phyloP scores from a whole-genome alignment of 2,113 vertebrate genomes.

The Theropithecus gelada region DNA sequence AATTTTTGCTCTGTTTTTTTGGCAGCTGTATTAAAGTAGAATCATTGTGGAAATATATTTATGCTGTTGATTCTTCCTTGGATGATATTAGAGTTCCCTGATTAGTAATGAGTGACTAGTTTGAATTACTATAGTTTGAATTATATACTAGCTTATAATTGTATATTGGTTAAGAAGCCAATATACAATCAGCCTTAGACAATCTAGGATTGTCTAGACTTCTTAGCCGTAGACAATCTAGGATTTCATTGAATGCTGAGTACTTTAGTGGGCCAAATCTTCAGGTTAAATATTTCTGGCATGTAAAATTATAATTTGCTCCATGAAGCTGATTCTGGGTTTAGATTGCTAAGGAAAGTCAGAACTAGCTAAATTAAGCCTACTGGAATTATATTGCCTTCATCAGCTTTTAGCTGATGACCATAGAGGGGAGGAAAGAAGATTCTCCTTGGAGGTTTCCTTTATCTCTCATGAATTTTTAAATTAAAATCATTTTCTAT shows the following conservation, averaged over 20 bases:
- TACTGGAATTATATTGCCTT: neutral
- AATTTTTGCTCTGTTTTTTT: neutral
- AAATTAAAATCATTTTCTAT: neutral
- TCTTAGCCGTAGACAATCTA: neutral
- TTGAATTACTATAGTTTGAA: neutral
- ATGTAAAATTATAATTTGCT: neutral
- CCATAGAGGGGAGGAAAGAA: neutral
- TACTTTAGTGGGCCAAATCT: neutral
- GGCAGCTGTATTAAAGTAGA: neutral
- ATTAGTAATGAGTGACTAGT: neutral
- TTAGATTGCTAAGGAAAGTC: neutral
- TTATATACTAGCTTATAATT: neutral
- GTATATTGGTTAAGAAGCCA: neutral
- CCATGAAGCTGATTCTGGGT: neutral
- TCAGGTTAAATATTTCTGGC: neutral
- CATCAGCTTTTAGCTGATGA: neutral
- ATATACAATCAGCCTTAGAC: neutral
- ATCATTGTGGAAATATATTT: neutral
- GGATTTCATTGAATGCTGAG: neutral
- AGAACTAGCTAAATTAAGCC: conserved; percentile 26
- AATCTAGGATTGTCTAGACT: neutral
- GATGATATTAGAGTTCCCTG: neutral
- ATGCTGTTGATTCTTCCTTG: neutral
- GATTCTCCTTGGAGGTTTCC: neutral
- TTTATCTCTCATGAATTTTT: neutral